Evolutionary conservation across 2,797 vertebrate genomes (phyloP).

Genomic region (Micromesistius poutassou): DNA sequence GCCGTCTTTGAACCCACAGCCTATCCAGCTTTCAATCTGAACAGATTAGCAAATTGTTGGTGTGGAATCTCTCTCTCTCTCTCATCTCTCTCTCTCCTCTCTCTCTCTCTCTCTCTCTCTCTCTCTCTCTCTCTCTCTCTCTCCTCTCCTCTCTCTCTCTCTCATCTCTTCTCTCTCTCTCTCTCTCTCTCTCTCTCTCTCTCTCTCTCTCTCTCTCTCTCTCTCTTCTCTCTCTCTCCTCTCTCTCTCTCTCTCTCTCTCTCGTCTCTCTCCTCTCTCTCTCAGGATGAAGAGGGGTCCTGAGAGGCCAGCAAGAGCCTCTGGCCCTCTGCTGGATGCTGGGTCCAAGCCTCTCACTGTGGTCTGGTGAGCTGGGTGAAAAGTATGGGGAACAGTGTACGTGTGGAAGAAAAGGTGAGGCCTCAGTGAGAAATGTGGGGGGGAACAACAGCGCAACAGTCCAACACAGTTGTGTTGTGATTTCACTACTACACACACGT

Average conservation of each 20-base stretch:
- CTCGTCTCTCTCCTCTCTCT: no score
- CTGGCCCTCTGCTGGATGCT: slow-evolving; percentile 39
- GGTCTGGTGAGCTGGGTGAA: slow-evolving; percentile 31
- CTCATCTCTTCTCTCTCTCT: no score
- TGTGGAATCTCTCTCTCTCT: background rate
- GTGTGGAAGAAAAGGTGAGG: background rate
- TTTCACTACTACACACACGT: slow-evolving; percentile 13
- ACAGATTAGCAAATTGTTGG: slow-evolving; percentile 10
- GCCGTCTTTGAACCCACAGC: background rate
- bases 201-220: no score
- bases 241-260: slow-evolving; percentile 11
- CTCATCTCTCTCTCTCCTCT: no score
- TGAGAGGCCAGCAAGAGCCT: slow-evolving; percentile 2
- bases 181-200: no score
- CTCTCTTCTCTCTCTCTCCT: no score
- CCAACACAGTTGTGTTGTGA: slow-evolving; percentile 20
- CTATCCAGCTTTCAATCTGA: background rate
- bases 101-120: no score
- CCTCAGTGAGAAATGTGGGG: slow-evolving; percentile 39
- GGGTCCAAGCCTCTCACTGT: slow-evolving; percentile 49
- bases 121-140: no score
- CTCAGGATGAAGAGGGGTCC: background rate
- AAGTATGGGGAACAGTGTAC: background rate
- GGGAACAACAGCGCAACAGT: background rate
- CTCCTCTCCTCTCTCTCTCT: no score